phyloP scores from a whole-genome alignment of 2,113 vertebrate species.

The Mystacornis crossleyi region DNA sequence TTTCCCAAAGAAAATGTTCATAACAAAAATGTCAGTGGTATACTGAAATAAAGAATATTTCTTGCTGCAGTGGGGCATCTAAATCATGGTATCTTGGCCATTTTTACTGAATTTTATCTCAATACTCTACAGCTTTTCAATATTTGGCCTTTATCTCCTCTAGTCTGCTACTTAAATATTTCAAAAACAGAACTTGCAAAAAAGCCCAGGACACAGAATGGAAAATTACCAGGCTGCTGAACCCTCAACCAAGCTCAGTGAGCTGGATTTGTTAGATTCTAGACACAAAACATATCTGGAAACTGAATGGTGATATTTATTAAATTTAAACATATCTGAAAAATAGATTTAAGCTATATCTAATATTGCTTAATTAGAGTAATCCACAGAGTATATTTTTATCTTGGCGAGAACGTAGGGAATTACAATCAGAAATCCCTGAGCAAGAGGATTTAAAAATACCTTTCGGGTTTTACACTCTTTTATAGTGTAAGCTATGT shows the following conservation, averaged over 20 bases:
- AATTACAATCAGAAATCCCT: not conserved
- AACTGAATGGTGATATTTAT: not conserved
- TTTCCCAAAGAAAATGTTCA: not conserved
- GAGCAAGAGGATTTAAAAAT: not conserved
- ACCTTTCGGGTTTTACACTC: not conserved
- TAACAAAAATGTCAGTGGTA: not conserved
- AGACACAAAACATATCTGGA: not conserved
- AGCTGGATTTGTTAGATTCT: not conserved
- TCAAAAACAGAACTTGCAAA: not conserved
- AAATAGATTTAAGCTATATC: not conserved
- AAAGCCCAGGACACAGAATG: not conserved
- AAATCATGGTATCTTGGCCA: not conserved
- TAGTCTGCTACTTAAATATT: not conserved
- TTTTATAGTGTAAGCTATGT: not conserved
- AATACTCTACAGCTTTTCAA: not conserved
- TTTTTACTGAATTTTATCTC: not conserved
- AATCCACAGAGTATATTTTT: not conserved
- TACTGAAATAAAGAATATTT: not conserved
- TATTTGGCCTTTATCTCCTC: not conserved
- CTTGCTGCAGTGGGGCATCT: not conserved
- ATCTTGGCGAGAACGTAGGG: not conserved
- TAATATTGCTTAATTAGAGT: not conserved
- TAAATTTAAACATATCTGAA: not conserved
- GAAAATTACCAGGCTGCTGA: not conserved
- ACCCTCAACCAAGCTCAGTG: not conserved